Evolutionary conservation across 2,797 vertebrate genomes (phyloP), one percentile per base, ranked within the genome.

Genomic region (Oreonectes daqikongensis): DNA sequence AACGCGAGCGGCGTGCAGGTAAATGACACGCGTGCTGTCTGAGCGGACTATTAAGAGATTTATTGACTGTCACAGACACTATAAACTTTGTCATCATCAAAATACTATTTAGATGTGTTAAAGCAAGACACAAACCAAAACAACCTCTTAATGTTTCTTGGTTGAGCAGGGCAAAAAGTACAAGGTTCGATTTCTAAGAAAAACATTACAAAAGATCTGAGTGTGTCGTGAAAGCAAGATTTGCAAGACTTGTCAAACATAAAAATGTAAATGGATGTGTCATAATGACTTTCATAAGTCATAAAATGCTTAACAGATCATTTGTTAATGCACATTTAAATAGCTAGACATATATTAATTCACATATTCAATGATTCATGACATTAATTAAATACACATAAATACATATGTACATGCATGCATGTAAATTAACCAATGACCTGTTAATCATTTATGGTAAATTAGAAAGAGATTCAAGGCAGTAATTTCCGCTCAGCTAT

Each of bases 11-110:
- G 81, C 85, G 86, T 82, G 63, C 69, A 83, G 84, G 84, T 88
- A 90, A 93, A 93, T 90, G 88, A 87, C 90, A 89, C 79, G 88
- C 65, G 87, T 88, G 82, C 86, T 81, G 91, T 86, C 88, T 88
- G 87, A 82, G 74, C 60, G 74, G 77, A 74, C 65, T 81, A 73
- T 78, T 69, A 55, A 81, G 40, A 44, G 69, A n/a, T 70, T 79
- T 81, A 83, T 81, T 79, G 82, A 83, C 79, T 79, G 76, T 59
- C 55, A 46, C 59, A 80, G 71, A 32, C 78, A 78, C 18, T 50
- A 4, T 17, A 48, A 48, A n/a, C 17, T 18, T 48, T 18, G 40
- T 12, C 2, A 42, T 18, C 17, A 3, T 1, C 5, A 1, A 17
- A 18, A 46, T 46, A 1, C 17, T 46, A 15, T 18, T 46, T 46